Evolutionary conservation across 30 jellyfish, hydroid and myxozoan genomes (phyloP), one percentile per base, ranked within the genome.

Genomic region (Aurelia sp.): DNA sequence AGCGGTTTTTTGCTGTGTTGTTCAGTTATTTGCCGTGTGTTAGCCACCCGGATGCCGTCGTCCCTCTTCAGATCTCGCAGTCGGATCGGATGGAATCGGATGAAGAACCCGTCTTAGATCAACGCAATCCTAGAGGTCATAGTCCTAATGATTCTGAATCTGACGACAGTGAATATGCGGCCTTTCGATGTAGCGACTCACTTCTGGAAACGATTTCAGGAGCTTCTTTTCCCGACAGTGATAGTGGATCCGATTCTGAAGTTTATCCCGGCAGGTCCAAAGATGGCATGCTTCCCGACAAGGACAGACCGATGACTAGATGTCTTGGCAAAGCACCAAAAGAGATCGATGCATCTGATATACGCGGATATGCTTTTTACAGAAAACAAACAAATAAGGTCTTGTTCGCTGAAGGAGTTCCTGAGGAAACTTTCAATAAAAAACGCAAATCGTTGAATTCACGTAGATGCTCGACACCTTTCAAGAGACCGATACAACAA

Each of bases 21-120:
- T 62, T 60, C 78, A 76, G 87, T 55, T 76, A 68, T 62, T 60
- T 76, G 18, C 87, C 87, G 68, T 76, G 87, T 63, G 57, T 76
- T 13, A 76, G 47, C 51, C 65, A 60, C 57, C 77, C 77, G 51
- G 87, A 76, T 47, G 77, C 66, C 5, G 87, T 76, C 33, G 76
- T 50, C 16, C 33, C 87, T 10, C 63, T 27, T 60, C 33, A 22
- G 3, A 74, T 22, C 73, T 21, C 74, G 33, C 51, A 64, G 5
- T 21, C 41, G 19, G 74, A 64, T 37, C 51, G 33, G 74, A 64
- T 18, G 11, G 19, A 44, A 13, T 64, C 53, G 74, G 74, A 64
- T 21, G 41, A 64, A 64, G 74, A 13, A 17, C 6, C 10, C 13
- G 74, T 44, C 15, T 1, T 44, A 7, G 55, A 44, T 7, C 55